Evolutionary conservation across 2,113 vertebrate species (phyloP).

Genomic region (Indicator indicator): DNA sequence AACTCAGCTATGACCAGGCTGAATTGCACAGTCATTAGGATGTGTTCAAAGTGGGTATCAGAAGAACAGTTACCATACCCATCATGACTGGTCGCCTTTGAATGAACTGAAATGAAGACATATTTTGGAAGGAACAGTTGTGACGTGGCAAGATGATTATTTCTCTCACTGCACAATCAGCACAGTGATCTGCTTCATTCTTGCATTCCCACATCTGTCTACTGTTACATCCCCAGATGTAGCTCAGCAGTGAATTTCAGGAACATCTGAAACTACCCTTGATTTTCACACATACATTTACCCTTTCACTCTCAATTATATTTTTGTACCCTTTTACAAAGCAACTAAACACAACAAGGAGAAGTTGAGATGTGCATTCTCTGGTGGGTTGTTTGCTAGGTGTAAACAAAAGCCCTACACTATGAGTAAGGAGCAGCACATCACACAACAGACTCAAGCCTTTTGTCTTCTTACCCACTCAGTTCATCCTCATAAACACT

Average conservation of each 20-base stretch:
- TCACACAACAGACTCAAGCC: neutral
- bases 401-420: neutral
- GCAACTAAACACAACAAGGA: neutral
- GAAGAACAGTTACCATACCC: neutral
- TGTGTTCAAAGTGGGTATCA: neutral
- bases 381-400: neutral
- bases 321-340: neutral
- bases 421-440: neutral
- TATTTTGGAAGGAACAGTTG: neutral
- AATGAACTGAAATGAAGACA: neutral
- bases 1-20: neutral
- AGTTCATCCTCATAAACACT: neutral
- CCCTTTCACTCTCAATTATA: neutral
- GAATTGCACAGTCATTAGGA: neutral
- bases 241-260: neutral
- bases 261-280: neutral
- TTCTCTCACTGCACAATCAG: neutral
- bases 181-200: neutral
- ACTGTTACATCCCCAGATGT: neutral
- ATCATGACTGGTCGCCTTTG: neutral
- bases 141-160: neutral
- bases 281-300: neutral
- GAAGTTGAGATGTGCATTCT: neutral
- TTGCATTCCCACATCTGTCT: neutral
- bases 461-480: neutral